Evolutionary conservation across 2,797 vertebrate species (phyloP), one percentile per base, ranked within the genome.

Genomic region (Microctenopoma steveboyesi): DNA sequence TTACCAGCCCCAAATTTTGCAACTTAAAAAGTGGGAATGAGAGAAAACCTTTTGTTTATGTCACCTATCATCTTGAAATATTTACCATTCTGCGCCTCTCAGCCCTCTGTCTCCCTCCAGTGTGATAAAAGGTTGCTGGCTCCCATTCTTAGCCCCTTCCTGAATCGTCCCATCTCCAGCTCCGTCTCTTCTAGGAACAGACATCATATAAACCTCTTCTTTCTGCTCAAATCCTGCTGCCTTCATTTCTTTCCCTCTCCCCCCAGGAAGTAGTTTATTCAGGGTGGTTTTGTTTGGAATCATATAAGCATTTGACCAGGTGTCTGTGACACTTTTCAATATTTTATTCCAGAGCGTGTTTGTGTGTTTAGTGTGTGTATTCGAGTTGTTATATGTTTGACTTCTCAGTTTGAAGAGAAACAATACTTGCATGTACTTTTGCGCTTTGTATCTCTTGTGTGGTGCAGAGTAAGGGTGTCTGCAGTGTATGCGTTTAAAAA

Each of bases 51-150:
- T 92, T 93, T 94, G 90, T 93, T 94, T 92, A 89, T 94, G 92
- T 93, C 92, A 91, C 91, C 92, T 87, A 92, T 93, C 91, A 92
- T 88, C 81, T 87, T 93, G 93, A 94, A 93, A 93, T 93, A 93
- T 94, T 92, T 92, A 90, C 92, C 81, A 79, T 91, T 86, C 86
- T 78, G 79, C 60, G 25, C 87, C 90, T 89, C 86, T 84, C 84
- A 61, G 82, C 91, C 89, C 77, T 85, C 87, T 86, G 88, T 91
- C 92, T 92, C 84, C 91, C 90, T 88, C 86, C 90, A 83, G 90
- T 76, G 83, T 93, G 92, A 94, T 93, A 89, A 94, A 94, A 94
- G 88, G 90, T 88, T 88, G 79, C 87, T 64, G 78, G 81, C 89
- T 92, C 87, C 77, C 42, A 40, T 80, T 63, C 85, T 92, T 92